A percentile compares a stretch with the other conserved stretches of the same genome.
These are phyloP conservation scores for Sphenodon punctatus DNA, from an alignment of 2,797 vertebrate species.

Conservation along the genomic window DNA sequence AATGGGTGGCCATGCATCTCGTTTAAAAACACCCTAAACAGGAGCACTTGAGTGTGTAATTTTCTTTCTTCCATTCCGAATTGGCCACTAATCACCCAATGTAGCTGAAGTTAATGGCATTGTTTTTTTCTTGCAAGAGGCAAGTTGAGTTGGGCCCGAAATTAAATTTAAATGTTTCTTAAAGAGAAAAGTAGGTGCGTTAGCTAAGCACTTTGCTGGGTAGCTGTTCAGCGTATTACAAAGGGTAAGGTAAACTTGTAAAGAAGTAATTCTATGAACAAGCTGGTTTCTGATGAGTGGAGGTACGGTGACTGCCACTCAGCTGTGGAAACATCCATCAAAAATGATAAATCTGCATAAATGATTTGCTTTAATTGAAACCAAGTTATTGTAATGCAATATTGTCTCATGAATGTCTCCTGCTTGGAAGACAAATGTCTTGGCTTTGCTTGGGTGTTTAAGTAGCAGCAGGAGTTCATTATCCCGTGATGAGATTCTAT, in stretches of 20 bases:
- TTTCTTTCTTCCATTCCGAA: too few relatives aligned
- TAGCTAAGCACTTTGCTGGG: neutral
- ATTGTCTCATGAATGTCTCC: constrained; percentile 23
- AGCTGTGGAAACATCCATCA: constrained; percentile 27
- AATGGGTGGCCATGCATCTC: too few relatives aligned
- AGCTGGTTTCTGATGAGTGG: neutral
- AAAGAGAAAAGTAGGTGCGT: neutral
- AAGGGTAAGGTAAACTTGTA: neutral
- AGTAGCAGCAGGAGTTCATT: constrained; percentile 55
- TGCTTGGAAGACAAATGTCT: constrained; percentile 32
- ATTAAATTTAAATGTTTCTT: neutral
- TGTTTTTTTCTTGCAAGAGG: too few relatives aligned
- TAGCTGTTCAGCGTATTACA: constrained; percentile 5
- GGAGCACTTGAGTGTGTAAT: too few relatives aligned
- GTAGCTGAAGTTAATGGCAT: neutral
- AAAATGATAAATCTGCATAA: constrained; percentile 34
- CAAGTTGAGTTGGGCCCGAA: neutral
- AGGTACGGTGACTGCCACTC: constrained; percentile 25
- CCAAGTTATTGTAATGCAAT: constrained; percentile 28
- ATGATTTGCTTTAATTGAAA: constrained; percentile 43
- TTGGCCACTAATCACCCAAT: too few relatives aligned
- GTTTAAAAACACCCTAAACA: too few relatives aligned
- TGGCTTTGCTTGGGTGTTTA: constrained; percentile 49
- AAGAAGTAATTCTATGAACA: neutral
- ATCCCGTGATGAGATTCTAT: constrained; percentile 60